Evolutionary conservation across 2,888 invertebrate species (phyloP).

Genomic region (Hypomecis atomaria): DNA sequence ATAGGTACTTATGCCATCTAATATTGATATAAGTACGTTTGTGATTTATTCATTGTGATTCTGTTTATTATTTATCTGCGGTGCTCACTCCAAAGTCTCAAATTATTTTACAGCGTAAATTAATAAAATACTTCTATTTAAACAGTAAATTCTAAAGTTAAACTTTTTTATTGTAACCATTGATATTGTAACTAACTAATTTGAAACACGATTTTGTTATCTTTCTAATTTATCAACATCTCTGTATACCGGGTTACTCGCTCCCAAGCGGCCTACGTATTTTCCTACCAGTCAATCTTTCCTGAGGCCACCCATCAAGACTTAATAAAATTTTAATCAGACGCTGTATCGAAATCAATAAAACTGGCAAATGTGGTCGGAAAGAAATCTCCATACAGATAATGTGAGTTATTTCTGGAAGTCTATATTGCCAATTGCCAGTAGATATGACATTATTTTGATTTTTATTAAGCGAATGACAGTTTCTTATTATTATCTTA

Average conservation of each 20-base stretch:
- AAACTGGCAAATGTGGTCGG: slow-evolving; percentile 61
- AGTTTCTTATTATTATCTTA: no score
- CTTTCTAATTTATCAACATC: slow-evolving; percentile 22
- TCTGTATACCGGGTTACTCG: not conserved
- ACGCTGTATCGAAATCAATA: slow-evolving; percentile 61
- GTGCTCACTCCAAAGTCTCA: no score
- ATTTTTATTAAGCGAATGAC: no score
- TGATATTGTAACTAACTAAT: not conserved
- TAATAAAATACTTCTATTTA: no score
- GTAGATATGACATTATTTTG: no score
- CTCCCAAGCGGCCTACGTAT: slow-evolving; percentile 11
- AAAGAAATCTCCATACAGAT: slow-evolving; percentile 64
- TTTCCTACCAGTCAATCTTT: slow-evolving; percentile 18
- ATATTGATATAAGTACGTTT: no score
- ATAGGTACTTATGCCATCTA: no score
- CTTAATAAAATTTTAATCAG: slow-evolving; percentile 60
- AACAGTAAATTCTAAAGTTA: no score
- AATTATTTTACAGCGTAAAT: no score
- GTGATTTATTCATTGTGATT: no score
- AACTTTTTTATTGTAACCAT: slow-evolving; percentile 1
- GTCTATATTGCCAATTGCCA: slow-evolving; percentile 20
- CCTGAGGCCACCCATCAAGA: slow-evolving; percentile 37
- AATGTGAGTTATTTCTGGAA: slow-evolving; percentile 61
- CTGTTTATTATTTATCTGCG: no score
- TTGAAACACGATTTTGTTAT: slow-evolving; percentile 14